Evolutionary conservation across 2,888 invertebrate species (phyloP).

Genomic region (Holacanthella duospinosa): DNA sequence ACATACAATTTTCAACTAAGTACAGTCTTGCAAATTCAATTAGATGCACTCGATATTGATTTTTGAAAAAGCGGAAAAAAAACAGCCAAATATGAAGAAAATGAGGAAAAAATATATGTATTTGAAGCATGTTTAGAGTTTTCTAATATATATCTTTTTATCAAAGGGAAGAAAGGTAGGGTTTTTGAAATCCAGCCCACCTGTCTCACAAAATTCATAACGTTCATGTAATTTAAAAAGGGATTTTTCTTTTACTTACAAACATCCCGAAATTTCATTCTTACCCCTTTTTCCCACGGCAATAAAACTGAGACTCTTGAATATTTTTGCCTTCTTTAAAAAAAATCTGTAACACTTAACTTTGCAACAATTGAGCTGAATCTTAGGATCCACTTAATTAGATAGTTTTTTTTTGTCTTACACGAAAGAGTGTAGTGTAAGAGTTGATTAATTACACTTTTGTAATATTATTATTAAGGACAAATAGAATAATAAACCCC

Average conservation of each 20-base stretch:
- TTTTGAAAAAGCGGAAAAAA: too few species aligned
- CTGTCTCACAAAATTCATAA: conserved; percentile 35
- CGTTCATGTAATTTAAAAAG: conserved; percentile 19
- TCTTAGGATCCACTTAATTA: background rate
- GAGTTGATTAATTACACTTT: background rate
- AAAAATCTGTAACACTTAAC: conserved; percentile 29
- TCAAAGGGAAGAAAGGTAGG: background rate
- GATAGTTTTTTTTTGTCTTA: background rate
- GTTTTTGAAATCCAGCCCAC: conserved; percentile 25
- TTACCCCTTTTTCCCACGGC: conserved; percentile 31
- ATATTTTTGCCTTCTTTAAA: conserved; percentile 21
- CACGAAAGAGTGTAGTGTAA: background rate
- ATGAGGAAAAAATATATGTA: too few species aligned
- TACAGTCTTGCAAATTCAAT: too few species aligned
- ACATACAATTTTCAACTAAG: too few species aligned
- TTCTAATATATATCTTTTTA: too few species aligned
- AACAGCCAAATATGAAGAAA: too few species aligned
- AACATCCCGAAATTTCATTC: conserved; percentile 14
- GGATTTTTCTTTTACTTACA: conserved; percentile 1
- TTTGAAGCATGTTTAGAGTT: too few species aligned
- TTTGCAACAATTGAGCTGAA: background rate
- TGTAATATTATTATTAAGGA: background rate
- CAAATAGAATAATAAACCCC: background rate
- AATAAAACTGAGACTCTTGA: conserved; percentile 35
- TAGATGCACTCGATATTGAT: too few species aligned